Evolutionary conservation across 2,888 invertebrate genomes (phyloP).

Genomic region (Platycheirus albimanus): DNA sequence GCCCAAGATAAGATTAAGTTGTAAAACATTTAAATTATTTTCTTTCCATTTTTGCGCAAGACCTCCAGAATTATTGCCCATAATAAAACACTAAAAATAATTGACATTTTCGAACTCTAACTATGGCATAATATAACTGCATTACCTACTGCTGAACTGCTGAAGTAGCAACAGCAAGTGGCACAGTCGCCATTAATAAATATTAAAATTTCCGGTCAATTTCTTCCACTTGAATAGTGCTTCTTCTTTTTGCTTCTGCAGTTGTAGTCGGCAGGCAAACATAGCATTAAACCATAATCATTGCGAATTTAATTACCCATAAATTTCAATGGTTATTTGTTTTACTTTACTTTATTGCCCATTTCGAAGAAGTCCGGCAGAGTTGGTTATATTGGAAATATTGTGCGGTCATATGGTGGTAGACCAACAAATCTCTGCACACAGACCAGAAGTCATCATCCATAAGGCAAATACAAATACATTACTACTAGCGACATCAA

Average conservation of each 20-base stretch:
- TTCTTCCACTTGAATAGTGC: constrained; percentile 48
- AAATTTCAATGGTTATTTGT: constrained; percentile 69
- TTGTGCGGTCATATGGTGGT: not conserved
- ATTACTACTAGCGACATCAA: no score
- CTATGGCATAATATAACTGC: no score
- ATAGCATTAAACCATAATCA: constrained; percentile 64
- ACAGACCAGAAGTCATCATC: constrained; percentile 53
- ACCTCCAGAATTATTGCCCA: no score
- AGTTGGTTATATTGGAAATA: constrained; percentile 11
- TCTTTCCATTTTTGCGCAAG: no score
- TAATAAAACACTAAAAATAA: no score
- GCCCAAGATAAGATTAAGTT: no score
- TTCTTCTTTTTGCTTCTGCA: not conserved
- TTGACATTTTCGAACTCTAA: no score
- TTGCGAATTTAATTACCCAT: constrained; percentile 70
- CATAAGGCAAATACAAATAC: constrained; percentile 7
- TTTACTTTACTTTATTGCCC: constrained; percentile 64
- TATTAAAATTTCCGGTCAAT: constrained; percentile 53
- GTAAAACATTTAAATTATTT: no score
- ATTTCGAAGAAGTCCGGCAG: constrained; percentile 25
- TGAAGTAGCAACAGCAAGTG: not conserved
- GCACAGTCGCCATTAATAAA: constrained; percentile 32
- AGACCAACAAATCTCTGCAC: constrained; percentile 47
- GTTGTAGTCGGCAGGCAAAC: no score
- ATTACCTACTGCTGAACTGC: no score